Conservation (phyloP, 1,140 invertebrate genomes). For the Phthorimaea operculella region DNA sequence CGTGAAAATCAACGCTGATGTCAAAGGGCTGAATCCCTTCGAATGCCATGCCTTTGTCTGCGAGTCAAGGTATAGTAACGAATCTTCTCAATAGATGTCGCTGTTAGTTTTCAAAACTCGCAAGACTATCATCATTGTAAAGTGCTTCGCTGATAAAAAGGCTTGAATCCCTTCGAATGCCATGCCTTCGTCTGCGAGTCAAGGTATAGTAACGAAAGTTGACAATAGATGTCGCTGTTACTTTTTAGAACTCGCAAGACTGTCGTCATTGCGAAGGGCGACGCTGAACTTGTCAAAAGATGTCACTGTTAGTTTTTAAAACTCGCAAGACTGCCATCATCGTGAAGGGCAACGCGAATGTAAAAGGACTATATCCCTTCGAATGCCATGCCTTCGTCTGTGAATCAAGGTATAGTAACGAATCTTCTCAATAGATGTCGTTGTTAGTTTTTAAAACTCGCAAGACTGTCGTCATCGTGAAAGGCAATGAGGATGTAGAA, state of each 20-base stretch:
- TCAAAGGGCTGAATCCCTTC: constrained; percentile 76
- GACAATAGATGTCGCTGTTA: background rate
- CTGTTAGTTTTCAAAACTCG: too few species aligned
- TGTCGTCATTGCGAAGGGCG: constrained; percentile 85
- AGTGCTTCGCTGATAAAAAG: constrained; percentile 72
- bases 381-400: constrained; percentile 95
- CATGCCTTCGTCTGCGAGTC: constrained; percentile 95
- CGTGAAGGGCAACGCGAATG: constrained; percentile 76
- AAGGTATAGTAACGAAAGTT: constrained; percentile 49
- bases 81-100: background rate
- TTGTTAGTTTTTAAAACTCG: too few species aligned
- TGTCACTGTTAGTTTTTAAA: too few species aligned
- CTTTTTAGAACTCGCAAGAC: too few species aligned
- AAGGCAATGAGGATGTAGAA: constrained; percentile 72
- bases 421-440: too few species aligned
- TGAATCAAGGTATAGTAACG: constrained; percentile 84
- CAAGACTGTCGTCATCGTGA: constrained; percentile 93
- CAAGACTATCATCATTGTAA: constrained; percentile 91
- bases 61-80: constrained; percentile 74
- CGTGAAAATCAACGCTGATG: constrained; percentile 76
- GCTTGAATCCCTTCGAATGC: constrained; percentile 84
- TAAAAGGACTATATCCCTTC: constrained; percentile 76
- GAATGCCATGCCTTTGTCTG: constrained; percentile 95
- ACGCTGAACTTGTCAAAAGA: too few species aligned
- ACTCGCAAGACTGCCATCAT: too few species aligned